Percentiles rank a stretch among this genome's conserved stretches.
phyloP scores from a whole-genome alignment of 2,888 invertebrate species.

The Mythimna loreyi region DNA sequence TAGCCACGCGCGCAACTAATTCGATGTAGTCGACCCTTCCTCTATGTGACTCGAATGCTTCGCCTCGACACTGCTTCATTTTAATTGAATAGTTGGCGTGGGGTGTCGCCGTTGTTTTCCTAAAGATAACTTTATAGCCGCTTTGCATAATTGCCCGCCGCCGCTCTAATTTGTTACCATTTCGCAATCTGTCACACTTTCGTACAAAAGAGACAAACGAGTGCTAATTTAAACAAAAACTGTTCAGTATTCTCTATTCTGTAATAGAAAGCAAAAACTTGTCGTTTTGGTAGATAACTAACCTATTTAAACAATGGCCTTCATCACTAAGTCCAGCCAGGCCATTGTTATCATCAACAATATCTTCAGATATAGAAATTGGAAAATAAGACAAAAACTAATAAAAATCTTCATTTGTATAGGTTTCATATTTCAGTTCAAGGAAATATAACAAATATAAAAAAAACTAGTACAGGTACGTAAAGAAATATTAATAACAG shows the following conservation, averaged over 20 bases:
- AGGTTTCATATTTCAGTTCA: too few species aligned
- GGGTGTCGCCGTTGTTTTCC: slow-evolving; percentile 85
- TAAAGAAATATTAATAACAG: not conserved
- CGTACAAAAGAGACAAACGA: slow-evolving; percentile 62
- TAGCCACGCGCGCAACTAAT: slow-evolving; percentile 90
- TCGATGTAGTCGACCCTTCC: slow-evolving; percentile 85
- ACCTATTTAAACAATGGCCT: too few species aligned
- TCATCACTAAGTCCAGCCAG: too few species aligned
- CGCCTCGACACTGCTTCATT: slow-evolving; percentile 85
- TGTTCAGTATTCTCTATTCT: not conserved
- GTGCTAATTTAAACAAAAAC: slow-evolving; percentile 59
- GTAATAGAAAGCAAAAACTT: not conserved
- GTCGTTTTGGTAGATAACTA: not conserved
- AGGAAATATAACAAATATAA: too few species aligned
- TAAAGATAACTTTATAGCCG: slow-evolving; percentile 88
- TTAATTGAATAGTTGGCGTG: slow-evolving; percentile 89
- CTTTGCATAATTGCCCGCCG: slow-evolving; percentile 88
- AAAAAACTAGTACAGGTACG: too few species aligned
- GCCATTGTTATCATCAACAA: not conserved
- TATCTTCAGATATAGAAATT: not conserved
- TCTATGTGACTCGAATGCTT: slow-evolving; percentile 87
- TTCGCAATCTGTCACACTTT: slow-evolving; percentile 87
- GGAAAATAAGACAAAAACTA: not conserved
- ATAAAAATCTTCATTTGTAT: not conserved
- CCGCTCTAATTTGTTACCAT: slow-evolving; percentile 86